These are phyloP conservation scores for Craniophora ligustri DNA, from an alignment of 2,888 invertebrate genomes.

Conservation along the genomic window DNA sequence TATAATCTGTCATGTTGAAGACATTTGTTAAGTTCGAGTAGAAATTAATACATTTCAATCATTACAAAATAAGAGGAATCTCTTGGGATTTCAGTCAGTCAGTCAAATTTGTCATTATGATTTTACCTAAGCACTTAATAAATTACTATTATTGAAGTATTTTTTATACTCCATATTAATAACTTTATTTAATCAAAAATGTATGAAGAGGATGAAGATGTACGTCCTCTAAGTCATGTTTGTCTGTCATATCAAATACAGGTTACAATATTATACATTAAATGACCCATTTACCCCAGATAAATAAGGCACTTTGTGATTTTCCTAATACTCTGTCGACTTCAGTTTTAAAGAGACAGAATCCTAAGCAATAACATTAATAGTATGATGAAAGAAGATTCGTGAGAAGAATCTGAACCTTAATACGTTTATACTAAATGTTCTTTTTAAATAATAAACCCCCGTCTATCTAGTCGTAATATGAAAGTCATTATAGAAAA, in stretches of 20 bases:
- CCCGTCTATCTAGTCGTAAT: neutral
- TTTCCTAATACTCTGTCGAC: neutral
- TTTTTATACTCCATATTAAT: neutral
- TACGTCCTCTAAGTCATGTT: constrained; percentile 38
- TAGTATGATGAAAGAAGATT: neutral
- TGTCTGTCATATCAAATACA: no score
- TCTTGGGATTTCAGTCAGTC: constrained; percentile 9
- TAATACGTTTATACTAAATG: no score
- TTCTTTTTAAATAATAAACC: no score
- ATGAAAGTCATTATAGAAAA: constrained; percentile 12
- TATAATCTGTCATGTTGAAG: constrained; percentile 23
- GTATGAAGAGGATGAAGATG: constrained; percentile 5
- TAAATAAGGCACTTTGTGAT: constrained; percentile 26
- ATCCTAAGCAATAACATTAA: no score
- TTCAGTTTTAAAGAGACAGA: no score
- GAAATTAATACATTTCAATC: no score
- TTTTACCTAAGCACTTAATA: constrained; percentile 33
- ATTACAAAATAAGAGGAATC: constrained; percentile 6
- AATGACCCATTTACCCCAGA: constrained; percentile 11
- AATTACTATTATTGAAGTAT: neutral
- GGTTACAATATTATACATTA: no score
- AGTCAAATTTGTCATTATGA: constrained; percentile 1
- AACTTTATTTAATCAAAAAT: neutral
- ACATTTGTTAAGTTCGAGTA: constrained; percentile 25
- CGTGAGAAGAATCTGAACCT: neutral